A percentile compares a stretch with the other conserved stretches of the same genome.
Evolutionary conservation across 2,113 vertebrate species (phyloP).

Genomic region (Anolis carolinensis): DNA sequence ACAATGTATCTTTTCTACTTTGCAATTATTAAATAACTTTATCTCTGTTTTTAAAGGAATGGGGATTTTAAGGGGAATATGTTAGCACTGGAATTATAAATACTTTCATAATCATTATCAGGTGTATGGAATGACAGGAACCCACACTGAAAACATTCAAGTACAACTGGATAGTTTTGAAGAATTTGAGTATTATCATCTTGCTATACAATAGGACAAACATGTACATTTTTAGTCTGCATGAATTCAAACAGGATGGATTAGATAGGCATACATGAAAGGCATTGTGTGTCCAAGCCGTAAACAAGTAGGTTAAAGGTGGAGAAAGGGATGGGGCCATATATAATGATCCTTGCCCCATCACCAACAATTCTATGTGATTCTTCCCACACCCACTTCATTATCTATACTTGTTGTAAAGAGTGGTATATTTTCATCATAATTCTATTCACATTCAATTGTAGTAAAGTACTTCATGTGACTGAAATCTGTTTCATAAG

Average conservation of each 20-base stretch:
- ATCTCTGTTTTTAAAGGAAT: background rate
- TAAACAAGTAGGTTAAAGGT: too few relatives aligned
- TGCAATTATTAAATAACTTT: conserved; percentile 34
- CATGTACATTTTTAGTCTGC: background rate
- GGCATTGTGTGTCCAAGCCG: too few relatives aligned
- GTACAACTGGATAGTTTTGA: too few relatives aligned
- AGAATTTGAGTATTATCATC: background rate
- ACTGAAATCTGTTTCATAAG: background rate
- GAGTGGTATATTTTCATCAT: background rate
- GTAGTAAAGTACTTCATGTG: background rate
- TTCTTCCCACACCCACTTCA: background rate
- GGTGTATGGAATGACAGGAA: background rate
- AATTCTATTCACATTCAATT: background rate
- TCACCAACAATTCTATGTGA: background rate
- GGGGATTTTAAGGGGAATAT: background rate
- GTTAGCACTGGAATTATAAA: background rate
- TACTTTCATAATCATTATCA: background rate
- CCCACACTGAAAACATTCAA: too few relatives aligned
- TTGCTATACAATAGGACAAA: background rate
- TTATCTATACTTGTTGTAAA: background rate
- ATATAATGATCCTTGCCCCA: background rate
- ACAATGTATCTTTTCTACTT: conserved; percentile 43
- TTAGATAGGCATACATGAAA: background rate
- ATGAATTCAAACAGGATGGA: background rate
- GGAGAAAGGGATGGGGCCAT: too few relatives aligned